Evolutionary conservation across 2,888 invertebrate species (phyloP).

Genomic region (Mechanitis messenoides): DNA sequence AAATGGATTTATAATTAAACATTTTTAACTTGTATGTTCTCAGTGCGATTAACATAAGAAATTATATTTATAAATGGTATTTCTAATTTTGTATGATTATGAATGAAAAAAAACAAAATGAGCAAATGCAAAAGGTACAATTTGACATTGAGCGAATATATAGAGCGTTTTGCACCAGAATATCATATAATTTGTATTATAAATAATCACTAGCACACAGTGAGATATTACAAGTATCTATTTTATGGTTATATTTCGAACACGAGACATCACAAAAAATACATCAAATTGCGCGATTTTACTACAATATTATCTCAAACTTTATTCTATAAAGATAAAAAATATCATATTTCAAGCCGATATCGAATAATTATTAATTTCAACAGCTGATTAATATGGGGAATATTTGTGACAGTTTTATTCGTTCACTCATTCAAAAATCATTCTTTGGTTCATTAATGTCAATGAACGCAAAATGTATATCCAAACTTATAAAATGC

Average conservation of each 20-base stretch:
- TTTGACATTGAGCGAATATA: slow-evolving; percentile 43
- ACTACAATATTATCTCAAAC: slow-evolving; percentile 30
- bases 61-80: neutral
- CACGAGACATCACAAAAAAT: slow-evolving; percentile 33
- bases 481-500: slow-evolving; percentile 12
- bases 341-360: too few relatives aligned
- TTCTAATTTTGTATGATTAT: slow-evolving; percentile 2
- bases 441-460: slow-evolving; percentile 7
- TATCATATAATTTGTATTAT: slow-evolving; percentile 21
- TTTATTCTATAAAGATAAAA: too few relatives aligned
- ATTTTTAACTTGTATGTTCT: slow-evolving; percentile 36
- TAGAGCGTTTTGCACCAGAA: slow-evolving; percentile 17
- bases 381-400: slow-evolving; percentile 5
- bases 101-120: slow-evolving; percentile 32
- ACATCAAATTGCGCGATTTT: slow-evolving; percentile 38
- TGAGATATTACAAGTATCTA: slow-evolving; percentile 10
- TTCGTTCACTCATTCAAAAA: slow-evolving; percentile 7
- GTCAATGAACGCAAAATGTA: neutral
- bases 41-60: slow-evolving; percentile 31
- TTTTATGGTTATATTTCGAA: slow-evolving; percentile 17
- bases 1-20: slow-evolving; percentile 27
- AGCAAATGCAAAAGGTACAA: slow-evolving; percentile 64
- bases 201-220: slow-evolving; percentile 17
- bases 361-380: neutral
- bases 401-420: slow-evolving; percentile 9